Base-by-base conservation (phyloP, 2,113 vertebrate genomes). In the Sylvia atricapilla region DNA sequence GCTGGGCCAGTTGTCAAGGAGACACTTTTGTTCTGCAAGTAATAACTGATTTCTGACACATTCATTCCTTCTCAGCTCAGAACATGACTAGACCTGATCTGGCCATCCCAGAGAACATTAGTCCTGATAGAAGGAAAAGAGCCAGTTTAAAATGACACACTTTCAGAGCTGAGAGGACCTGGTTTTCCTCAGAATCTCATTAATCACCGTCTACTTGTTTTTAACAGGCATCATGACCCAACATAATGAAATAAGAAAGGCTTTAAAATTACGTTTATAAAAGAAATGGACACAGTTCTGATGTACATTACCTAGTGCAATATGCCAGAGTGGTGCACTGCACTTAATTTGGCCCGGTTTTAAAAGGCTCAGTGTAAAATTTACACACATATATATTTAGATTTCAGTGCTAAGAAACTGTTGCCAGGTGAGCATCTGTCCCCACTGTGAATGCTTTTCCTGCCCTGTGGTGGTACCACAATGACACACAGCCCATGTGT, bases 41-140 rank as follows among this genome's bases (percentile, higher is more conserved):
- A 88, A 18, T 46, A 88, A 93, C 90, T 69, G 68, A 92, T 84
- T 86, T 92, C 93, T 90, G 76, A 80, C 46, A 56, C 28, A 50
- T 31, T 55, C 66, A 47, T 77, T 82, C 30, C 2, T 46, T 22
- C 58, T 18, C 39, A 64, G n/a, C 39, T 60, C 74, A 93, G 70
- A 92, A 84, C 94, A 85, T 83, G 94, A 94, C 89, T 13, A 92
- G 93, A 84, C 85, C 75, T 95, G 95, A 94, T 76, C 79, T 78
- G 85, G 60, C 47, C 82, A 90, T 83, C 90, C 60, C 72, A 67
- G 82, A 77, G 64, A 78, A 81, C 85, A 74, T 92, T 80, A 90
- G 66, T 84, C 67, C 86, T 67, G 86, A 43, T 63, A 52, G 4
- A 90, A 55, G 63, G 81, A 59, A 80, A 77, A 86, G 52, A 75